Conservation (phyloP, 2,888 invertebrate species). For the Glyphotaelius pellucidus region DNA sequence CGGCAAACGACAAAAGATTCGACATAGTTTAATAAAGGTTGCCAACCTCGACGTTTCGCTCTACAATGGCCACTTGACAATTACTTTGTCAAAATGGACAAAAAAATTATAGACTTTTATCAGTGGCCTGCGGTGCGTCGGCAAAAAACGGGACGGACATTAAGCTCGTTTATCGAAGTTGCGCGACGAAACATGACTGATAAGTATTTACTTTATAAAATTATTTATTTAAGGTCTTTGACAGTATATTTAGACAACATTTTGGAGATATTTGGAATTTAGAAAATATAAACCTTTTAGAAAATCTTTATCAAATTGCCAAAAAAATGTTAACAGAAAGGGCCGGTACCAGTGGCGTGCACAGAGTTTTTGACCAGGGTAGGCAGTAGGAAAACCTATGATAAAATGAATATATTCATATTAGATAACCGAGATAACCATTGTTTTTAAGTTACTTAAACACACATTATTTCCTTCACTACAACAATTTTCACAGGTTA, state of each 20-base stretch:
- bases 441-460: too few relatives aligned
- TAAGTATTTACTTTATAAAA: background rate
- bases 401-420: too few relatives aligned
- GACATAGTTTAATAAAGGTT: conserved; percentile 48
- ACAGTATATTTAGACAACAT: background rate
- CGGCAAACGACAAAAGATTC: conserved; percentile 59
- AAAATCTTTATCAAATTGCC: too few relatives aligned
- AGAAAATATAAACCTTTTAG: background rate
- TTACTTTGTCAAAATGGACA: conserved; percentile 35
- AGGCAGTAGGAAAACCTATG: too few relatives aligned
- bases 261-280: background rate
- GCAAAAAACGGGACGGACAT: conserved; percentile 35
- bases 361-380: too few relatives aligned
- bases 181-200: background rate
- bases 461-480: too few relatives aligned
- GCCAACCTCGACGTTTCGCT: background rate
- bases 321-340: too few relatives aligned
- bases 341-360: too few relatives aligned
- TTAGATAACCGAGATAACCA: too few relatives aligned
- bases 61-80: conserved; percentile 46
- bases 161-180: conserved; percentile 3
- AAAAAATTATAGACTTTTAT: conserved; percentile 53
- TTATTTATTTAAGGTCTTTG: background rate
- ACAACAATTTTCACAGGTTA: too few relatives aligned
- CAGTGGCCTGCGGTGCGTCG: conserved; percentile 27